Conservation (phyloP, 2,888 invertebrate genomes). For the Parnassius mnemosyne region DNA sequence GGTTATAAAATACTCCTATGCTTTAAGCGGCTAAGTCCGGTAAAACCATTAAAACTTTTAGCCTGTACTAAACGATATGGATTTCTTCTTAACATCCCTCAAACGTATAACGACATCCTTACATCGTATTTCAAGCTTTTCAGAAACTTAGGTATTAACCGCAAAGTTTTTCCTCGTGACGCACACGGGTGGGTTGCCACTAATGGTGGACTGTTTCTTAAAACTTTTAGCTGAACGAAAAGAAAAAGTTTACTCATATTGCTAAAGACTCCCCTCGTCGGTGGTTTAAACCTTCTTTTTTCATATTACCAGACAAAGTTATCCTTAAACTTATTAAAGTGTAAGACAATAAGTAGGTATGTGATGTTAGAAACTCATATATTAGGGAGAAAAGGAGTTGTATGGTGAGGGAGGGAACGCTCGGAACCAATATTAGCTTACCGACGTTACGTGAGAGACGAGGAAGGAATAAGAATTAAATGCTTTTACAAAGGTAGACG, state of each 20-base stretch:
- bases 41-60: no score
- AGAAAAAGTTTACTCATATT: conserved; percentile 34
- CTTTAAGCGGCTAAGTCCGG: no score
- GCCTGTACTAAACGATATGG: not conserved
- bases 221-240: conserved; percentile 42
- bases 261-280: conserved; percentile 50
- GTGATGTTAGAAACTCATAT: conserved; percentile 24
- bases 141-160: conserved; percentile 66
- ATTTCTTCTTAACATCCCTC: conserved; percentile 28
- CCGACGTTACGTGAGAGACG: conserved; percentile 45
- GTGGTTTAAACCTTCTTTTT: conserved; percentile 43
- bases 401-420: conserved; percentile 35
- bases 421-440: conserved; percentile 54
- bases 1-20: no score
- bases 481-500: conserved; percentile 15
- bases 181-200: conserved; percentile 65
- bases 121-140: conserved; percentile 67
- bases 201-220: conserved; percentile 65
- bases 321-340: conserved; percentile 33
- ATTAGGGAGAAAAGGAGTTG: conserved; percentile 24
- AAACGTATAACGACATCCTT: conserved; percentile 33
- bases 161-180: conserved; percentile 63
- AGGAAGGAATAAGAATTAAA: conserved; percentile 50
- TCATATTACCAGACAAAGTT: conserved; percentile 43
- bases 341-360: conserved; percentile 20